A percentile compares a stretch with the other conserved stretches of the same genome.
These are phyloP conservation scores for Chalcosyrphus nemorum DNA, from an alignment of 2,888 invertebrate genomes.

Conservation along the genomic window DNA sequence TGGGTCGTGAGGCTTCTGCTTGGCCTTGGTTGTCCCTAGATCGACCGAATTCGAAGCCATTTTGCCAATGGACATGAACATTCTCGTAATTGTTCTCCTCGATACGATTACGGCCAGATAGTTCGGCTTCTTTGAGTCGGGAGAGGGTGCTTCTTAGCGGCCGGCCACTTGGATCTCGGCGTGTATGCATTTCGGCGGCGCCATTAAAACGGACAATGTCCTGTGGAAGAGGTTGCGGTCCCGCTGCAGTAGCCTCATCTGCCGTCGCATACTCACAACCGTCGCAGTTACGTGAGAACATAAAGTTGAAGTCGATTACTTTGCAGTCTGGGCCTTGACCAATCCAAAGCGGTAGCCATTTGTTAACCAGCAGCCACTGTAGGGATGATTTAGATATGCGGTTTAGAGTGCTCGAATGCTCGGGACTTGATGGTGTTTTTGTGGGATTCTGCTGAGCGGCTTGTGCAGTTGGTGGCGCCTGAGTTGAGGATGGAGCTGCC, in stretches of 20 bases:
- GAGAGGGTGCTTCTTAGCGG: constrained; percentile 79
- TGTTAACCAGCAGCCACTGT: constrained; percentile 87
- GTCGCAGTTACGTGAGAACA: constrained; percentile 82
- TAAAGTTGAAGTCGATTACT: constrained; percentile 83
- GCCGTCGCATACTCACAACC: constrained; percentile 79
- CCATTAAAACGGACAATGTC: constrained; percentile 81
- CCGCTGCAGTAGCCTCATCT: constrained; percentile 76
- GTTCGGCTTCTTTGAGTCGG: constrained; percentile 78
- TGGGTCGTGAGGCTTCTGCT: constrained; percentile 75
- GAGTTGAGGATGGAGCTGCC: constrained; percentile 23
- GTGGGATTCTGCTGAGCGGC: constrained; percentile 32
- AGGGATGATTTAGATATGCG: constrained; percentile 85
- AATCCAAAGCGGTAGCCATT: constrained; percentile 86
- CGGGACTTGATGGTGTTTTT: constrained; percentile 71
- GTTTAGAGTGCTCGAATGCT: constrained; percentile 79
- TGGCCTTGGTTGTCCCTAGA: constrained; percentile 77
- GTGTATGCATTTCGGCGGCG: constrained; percentile 77
- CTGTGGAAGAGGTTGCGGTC: constrained; percentile 78
- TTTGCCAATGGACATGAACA: constrained; percentile 81
- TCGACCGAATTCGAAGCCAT: constrained; percentile 81
- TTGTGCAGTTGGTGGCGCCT: constrained; percentile 13
- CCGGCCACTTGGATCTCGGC: constrained; percentile 77
- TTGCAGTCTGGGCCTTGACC: constrained; percentile 83
- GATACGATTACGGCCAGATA: constrained; percentile 75
- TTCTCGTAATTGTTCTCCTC: constrained; percentile 82